phyloP scores from a whole-genome alignment of 2,113 vertebrate species.

The Calidris pugnax region DNA sequence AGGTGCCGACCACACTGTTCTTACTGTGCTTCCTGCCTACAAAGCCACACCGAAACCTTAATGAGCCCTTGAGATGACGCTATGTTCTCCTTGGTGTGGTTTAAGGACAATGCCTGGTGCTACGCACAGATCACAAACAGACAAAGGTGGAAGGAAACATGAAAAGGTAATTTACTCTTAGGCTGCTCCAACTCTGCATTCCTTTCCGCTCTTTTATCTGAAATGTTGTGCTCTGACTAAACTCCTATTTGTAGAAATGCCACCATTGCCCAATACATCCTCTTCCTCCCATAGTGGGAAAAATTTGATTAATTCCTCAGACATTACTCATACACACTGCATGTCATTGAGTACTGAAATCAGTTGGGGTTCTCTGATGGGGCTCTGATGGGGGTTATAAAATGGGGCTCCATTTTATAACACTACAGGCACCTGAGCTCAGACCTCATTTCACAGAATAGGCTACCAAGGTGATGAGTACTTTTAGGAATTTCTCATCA shows the following conservation, averaged over 20 bases:
- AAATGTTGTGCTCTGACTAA: neutral
- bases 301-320: neutral
- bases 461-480: neutral
- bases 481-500: neutral
- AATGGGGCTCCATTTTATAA: neutral
- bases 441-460: neutral
- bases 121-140: neutral
- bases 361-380: neutral
- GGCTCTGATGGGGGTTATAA: too few species aligned
- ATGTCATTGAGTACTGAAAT: neutral
- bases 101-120: neutral
- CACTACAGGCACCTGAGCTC: rapidly evolving
- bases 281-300: neutral
- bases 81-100: neutral
- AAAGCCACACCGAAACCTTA: neutral
- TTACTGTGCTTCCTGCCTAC: neutral
- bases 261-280: neutral
- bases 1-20: neutral
- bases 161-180: neutral
- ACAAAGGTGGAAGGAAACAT: slow-evolving; percentile 13
- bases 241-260: neutral
- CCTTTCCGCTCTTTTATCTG: neutral
- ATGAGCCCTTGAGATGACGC: neutral
- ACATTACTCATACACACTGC: neutral
- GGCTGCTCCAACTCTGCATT: neutral